These are phyloP conservation scores for Phylloscopus collybita DNA, from an alignment of 2,797 vertebrate genomes.

Conservation along the genomic window DNA sequence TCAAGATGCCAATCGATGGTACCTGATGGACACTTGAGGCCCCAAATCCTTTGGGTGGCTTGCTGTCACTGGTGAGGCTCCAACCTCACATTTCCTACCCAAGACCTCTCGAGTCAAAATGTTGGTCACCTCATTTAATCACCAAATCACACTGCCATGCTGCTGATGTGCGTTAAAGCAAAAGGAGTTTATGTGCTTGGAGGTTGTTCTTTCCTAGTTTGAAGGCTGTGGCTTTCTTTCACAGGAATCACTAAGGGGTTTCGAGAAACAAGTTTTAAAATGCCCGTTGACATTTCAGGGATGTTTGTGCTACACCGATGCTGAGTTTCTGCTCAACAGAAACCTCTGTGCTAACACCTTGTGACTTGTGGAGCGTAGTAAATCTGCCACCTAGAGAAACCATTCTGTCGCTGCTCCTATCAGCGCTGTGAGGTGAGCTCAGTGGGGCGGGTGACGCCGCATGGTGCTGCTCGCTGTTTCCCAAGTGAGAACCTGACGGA, in stretches of 20 bases:
- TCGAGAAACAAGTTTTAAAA: conserved; percentile 1
- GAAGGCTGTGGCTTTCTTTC: neutral
- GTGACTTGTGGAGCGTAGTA: neutral
- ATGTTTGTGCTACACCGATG: accelerated
- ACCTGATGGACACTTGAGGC: neutral
- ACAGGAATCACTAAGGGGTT: neutral
- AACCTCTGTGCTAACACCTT: neutral
- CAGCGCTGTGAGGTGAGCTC: neutral
- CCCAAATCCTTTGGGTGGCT: neutral
- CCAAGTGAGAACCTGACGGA: neutral
- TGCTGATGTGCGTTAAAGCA: neutral
- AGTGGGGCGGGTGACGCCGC: neutral
- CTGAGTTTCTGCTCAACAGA: neutral
- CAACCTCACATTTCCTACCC: neutral
- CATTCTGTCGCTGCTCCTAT: neutral
- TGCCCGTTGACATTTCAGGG: neutral
- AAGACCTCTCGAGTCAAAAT: neutral
- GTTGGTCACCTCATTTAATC: neutral
- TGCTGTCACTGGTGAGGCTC: neutral
- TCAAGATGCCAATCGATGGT: neutral
- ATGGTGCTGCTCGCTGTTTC: neutral
- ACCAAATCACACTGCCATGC: neutral
- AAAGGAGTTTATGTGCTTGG: neutral
- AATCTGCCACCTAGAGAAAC: neutral
- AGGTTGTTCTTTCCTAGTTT: neutral